A percentile compares a stretch with the other conserved stretches of the same genome.
phyloP scores from a whole-genome alignment of 2,113 vertebrate genomes.

The Chloroceryle aenea region DNA sequence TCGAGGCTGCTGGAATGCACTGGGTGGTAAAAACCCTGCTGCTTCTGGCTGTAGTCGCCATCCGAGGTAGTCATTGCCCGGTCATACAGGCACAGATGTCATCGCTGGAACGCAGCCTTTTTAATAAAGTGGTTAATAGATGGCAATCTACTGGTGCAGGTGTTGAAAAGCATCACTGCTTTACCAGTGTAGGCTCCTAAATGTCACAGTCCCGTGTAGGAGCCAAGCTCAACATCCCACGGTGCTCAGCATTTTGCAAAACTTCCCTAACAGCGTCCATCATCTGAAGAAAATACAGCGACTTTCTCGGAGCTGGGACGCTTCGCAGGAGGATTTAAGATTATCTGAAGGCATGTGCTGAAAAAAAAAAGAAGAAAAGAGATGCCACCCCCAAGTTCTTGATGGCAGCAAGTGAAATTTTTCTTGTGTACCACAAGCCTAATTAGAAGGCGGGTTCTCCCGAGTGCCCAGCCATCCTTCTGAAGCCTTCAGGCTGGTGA shows the following conservation, averaged over 20 bases:
- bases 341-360: neutral
- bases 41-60: neutral
- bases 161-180: accelerated
- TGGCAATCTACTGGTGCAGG: neutral
- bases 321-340: accelerated
- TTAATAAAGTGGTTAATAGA: neutral
- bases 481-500: neutral
- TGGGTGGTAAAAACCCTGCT: neutral
- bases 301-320: neutral
- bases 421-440: neutral
- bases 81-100: neutral
- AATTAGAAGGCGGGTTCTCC: neutral
- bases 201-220: neutral
- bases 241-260: accelerated
- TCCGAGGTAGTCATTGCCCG: neutral
- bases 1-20: neutral
- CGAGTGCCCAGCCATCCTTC: neutral
- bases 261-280: accelerated
- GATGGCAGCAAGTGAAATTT: neutral
- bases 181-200: accelerated
- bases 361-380: neutral
- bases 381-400: too few relatives aligned
- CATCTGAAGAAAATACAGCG: neutral
- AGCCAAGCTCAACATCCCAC: neutral
- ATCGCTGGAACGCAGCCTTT: neutral